Evolutionary conservation across 2,888 invertebrate genomes (phyloP).

Genomic region (Lithodes maja): DNA sequence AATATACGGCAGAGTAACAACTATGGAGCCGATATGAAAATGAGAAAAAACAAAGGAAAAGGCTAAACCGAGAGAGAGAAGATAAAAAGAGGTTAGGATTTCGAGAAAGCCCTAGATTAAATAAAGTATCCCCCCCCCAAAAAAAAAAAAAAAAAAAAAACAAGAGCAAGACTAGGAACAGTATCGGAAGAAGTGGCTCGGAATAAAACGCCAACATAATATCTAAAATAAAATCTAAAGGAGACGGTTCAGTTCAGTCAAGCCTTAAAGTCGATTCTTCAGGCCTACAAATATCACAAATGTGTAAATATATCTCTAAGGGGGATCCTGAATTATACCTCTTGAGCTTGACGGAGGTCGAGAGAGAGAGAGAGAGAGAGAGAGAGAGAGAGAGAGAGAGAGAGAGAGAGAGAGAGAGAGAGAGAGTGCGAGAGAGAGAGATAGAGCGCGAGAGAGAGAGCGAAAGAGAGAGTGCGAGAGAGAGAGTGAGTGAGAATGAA

Average conservation of each 20-base stretch:
- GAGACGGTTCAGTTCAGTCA: background rate
- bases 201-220: background rate
- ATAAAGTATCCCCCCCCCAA: background rate
- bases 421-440: background rate
- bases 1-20: background rate
- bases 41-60: background rate
- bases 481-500: background rate
- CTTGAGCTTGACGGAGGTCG: too few species aligned
- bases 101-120: background rate
- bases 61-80: background rate
- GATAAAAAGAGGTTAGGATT: background rate
- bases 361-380: background rate
- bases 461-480: slow-evolving; percentile 1
- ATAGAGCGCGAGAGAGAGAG: background rate
- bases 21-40: background rate
- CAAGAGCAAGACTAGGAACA: background rate
- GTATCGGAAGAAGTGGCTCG: background rate
- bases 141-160: background rate
- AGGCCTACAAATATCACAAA: too few species aligned
- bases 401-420: slow-evolving; percentile 16
- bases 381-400: background rate
- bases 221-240: background rate
- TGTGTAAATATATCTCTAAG: too few species aligned
- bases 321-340: too few species aligned
- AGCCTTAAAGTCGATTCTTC: too few species aligned